Evolutionary conservation across 2,797 vertebrate genomes (phyloP), one percentile per base, ranked within the genome.

Genomic region (Anas bernieri): DNA sequence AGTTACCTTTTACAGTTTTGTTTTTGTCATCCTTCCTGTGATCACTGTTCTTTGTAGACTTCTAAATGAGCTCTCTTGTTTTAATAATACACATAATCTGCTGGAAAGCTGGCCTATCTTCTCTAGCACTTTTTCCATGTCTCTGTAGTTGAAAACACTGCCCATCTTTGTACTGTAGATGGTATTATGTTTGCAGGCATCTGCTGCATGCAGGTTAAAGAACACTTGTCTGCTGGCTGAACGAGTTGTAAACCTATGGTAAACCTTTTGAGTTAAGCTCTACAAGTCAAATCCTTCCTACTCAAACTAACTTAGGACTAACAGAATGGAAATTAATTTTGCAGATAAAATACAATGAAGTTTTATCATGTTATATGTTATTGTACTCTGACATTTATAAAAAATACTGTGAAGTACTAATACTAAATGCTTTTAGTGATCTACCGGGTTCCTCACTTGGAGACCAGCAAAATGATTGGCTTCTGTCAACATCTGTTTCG

Each of bases 161-260:
- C 97, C 75, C 59, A 94, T 97, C 98, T 98, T 98, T 97, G 97
- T 96, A 97, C 92, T 97, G 97, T 75, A 97, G 97, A 98, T 61
- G 96, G 97, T 91, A 70, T 96, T 98, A 98, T 98, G 96, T 97
- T 95, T 97, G 96, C 92, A 93, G 97, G 95, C 73, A 77, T 97
- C 97, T 94, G 97, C 97, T 52, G 83, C 96, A 94, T 81, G 92
- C 95, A 97, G 97, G 97, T 98, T 98, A 98, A 97, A 96, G 95
- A 97, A 96, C 80, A 78, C 91, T 96, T 94, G 90, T 96, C 95
- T 97, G 94, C 93, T 95, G 89, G 77, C 73, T 94, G 91, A 89
- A 96, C 96, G 74, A 94, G 31, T 94, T 48, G 46, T 48, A 48
- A 48, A 48, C 46, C 83, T 83, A 95, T 14, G 92, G 59, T 79